Evolutionary conservation across 2,113 vertebrate genomes (phyloP).

Genomic region (Xyliphius kryptos): DNA sequence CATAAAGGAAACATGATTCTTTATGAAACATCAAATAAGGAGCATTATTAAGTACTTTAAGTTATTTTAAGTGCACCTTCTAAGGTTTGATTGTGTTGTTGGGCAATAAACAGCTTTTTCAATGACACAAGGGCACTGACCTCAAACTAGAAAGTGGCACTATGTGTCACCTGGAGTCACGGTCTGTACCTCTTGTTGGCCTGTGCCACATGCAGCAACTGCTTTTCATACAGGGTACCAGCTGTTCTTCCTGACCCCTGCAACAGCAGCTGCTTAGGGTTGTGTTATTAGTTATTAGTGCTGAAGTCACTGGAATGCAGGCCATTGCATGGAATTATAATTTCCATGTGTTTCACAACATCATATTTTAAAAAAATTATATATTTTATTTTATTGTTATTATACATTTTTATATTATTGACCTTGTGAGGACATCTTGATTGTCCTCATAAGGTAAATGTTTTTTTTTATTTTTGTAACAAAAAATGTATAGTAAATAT

Average conservation of each 20-base stretch:
- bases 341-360: no score
- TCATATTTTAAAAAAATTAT: no score
- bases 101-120: constrained; percentile 26
- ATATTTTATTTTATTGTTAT: no score
- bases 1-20: no score
- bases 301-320: constrained; percentile 8
- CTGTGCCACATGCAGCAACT: constrained; percentile 22
- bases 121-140: constrained; percentile 28
- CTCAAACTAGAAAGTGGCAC: constrained; percentile 14
- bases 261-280: constrained; percentile 29
- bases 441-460: no score
- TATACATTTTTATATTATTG: no score
- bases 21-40: no score
- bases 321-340: no score
- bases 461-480: no score
- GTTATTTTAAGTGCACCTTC: constrained; percentile 7
- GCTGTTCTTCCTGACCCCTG: constrained; percentile 30
- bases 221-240: constrained; percentile 26
- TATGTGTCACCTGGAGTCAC: constrained; percentile 16
- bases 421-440: no score
- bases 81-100: constrained; percentile 18
- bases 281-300: constrained; percentile 2
- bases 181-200: constrained; percentile 16
- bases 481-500: no score
- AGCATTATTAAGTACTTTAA: constrained; percentile 1